Evolutionary conservation across 2,797 vertebrate species (phyloP).

Genomic region (Bradypus variegatus): DNA sequence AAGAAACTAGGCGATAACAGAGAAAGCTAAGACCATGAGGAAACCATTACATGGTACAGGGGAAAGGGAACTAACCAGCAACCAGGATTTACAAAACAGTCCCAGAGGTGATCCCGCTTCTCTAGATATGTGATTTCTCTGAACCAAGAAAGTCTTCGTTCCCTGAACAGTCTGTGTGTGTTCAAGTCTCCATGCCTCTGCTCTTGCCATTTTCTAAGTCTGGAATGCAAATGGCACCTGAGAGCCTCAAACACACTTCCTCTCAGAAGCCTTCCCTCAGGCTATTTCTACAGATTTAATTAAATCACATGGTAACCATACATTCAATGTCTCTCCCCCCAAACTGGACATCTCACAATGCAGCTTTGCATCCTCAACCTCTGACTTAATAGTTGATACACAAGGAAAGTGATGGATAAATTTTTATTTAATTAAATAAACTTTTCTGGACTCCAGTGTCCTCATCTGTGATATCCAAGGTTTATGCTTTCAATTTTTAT

Average conservation of each 20-base stretch:
- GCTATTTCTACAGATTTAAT: background rate
- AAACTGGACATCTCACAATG: background rate
- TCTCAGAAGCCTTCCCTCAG: background rate
- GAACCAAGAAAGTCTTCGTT: background rate
- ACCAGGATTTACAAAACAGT: background rate
- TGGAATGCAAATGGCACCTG: background rate
- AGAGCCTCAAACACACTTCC: background rate
- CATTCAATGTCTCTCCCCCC: background rate
- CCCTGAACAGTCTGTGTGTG: background rate
- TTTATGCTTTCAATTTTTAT: background rate
- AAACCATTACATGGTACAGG: background rate
- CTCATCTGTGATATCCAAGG: background rate
- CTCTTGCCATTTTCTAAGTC: no score
- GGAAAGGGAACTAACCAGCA: background rate
- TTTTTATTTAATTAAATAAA: background rate
- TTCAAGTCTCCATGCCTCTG: no score
- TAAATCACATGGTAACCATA: rapidly evolving
- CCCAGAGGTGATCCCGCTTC: rapidly evolving
- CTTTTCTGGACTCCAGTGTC: background rate
- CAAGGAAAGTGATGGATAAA: background rate
- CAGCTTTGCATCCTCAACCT: background rate
- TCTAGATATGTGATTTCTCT: background rate
- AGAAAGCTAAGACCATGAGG: background rate
- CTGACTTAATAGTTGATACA: background rate
- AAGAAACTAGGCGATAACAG: background rate